A percentile compares a stretch with the other conserved stretches of the same genome.
phyloP scores from a whole-genome alignment of 2,888 invertebrate genomes.

The Phania funesta region DNA sequence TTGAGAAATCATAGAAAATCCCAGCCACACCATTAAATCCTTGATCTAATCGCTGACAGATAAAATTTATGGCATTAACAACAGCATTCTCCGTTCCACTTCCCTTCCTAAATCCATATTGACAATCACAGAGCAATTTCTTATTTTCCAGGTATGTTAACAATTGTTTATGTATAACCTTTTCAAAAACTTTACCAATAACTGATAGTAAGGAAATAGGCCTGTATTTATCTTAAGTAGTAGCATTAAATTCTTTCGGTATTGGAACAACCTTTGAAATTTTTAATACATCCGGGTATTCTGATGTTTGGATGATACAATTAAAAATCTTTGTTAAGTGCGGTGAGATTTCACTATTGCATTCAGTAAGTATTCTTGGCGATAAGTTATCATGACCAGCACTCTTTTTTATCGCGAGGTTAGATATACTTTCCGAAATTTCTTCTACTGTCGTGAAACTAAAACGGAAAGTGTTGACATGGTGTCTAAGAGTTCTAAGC shows the following conservation, averaged over 20 bases:
- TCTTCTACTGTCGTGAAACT: not conserved
- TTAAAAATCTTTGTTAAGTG: not conserved
- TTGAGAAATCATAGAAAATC: not conserved
- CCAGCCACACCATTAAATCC: not conserved
- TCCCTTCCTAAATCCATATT: too few relatives aligned
- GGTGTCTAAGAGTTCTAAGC: not conserved
- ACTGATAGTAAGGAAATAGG: not conserved
- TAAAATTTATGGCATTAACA: not conserved
- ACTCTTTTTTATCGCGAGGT: not conserved
- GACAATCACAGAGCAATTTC: not conserved
- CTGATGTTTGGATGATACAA: not conserved
- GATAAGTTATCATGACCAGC: not conserved
- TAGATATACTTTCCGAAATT: not conserved
- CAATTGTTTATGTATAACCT: not conserved
- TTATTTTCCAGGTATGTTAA: slow-evolving; percentile 3
- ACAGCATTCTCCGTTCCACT: too few relatives aligned
- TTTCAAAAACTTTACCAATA: not conserved
- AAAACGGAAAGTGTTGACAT: not conserved
- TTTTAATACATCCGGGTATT: slow-evolving; percentile 7
- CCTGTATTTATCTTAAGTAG: not conserved
- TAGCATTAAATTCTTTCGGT: not conserved
- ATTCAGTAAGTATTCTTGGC: not conserved
- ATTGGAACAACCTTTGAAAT: not conserved
- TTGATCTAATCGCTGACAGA: too few relatives aligned
- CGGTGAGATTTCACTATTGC: slow-evolving; percentile 1